A percentile compares a stretch with the other conserved stretches of the same genome.
Evolutionary conservation across 2,113 vertebrate species (phyloP).

Genomic region (Microcebus tavaratra): DNA sequence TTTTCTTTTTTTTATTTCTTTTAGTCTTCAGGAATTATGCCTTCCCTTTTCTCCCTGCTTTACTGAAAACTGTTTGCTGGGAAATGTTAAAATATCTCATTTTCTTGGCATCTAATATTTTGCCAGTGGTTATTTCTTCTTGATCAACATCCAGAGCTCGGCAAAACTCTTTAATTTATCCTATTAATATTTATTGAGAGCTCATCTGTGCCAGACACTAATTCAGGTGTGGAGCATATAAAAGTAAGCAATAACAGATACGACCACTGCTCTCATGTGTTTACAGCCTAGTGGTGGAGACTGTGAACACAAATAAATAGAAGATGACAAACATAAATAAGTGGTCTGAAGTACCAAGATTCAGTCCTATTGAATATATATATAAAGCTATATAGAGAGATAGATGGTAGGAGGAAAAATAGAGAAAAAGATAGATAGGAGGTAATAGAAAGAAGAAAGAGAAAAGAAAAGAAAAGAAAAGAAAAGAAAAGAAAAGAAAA

Average conservation of each 20-base stretch:
- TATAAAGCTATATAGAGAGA: neutral
- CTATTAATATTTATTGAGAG: neutral
- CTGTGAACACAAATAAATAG: neutral
- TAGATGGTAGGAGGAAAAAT: neutral
- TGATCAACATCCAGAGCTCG: neutral
- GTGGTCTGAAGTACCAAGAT: neutral
- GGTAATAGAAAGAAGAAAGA: neutral
- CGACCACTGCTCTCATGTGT: neutral
- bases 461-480: neutral
- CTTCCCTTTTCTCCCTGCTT: slow-evolving; percentile 9
- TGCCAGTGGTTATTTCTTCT: neutral
- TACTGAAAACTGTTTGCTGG: slow-evolving; percentile 13
- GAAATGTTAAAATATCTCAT: neutral
- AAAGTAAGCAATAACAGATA: neutral
- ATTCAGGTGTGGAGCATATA: neutral
- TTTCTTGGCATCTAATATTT: slow-evolving; percentile 38
- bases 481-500: neutral
- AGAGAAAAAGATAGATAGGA: no score
- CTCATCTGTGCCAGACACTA: neutral
- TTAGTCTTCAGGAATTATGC: neutral
- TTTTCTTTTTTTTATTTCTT: neutral
- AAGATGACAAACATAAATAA: neutral
- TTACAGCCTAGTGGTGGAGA: neutral
- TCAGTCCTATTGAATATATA: neutral
- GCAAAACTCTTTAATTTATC: neutral